Base-by-base conservation (phyloP, 2,113 vertebrate genomes). In the Serinus canaria region DNA sequence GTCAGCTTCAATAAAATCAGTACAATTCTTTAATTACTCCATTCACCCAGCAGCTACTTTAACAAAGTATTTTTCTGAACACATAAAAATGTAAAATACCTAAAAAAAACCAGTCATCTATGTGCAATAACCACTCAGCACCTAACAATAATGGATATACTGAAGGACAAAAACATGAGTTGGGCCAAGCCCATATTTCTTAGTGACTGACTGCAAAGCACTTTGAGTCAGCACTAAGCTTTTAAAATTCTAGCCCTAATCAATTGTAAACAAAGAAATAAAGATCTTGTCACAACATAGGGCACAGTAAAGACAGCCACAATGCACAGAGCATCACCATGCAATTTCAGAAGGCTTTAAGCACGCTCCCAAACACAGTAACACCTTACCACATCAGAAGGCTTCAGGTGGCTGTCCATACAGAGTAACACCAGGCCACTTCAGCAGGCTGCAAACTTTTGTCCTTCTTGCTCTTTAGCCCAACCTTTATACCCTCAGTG, bases 1-100 rank as follows among this genome's bases (percentile, higher is more conserved):
- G 96, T 93, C 90, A 97, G 52, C 92, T 95, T 85, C 94, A 94
- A 97, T 95, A 87, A 96, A 94, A 92, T 63, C 19, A 8, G 62
- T 59, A 31, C 50, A 79, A 63, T 76, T 92, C 83, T 94, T 89
- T 94, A 97, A 97, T 97, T 93, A 91, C 83, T 35, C 76, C 58
- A 5, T 70, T 95, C 93, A 92, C 59, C 62, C 89, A 87, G 80
- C 73, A 95, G 86, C 77, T 93, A 78, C 92, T 95, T 91, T 89
- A 87, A 92, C 5, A 0, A 90, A 90, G 87, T 76, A 73, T 93
- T 95, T 94, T 90, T 86, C 92, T 75, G 78, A 93, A 92, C 63
- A 33, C 30, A 59, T 78, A 55, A 94, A 95, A 90, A 85, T 77
- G 66, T 85, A 69, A 90, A 93, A 93, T 66, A 87, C 47, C 20